Evolutionary conservation across 2,888 invertebrate genomes (phyloP), one percentile per base, ranked within the genome.

Genomic region (Parapristionchus giblindavisi): DNA sequence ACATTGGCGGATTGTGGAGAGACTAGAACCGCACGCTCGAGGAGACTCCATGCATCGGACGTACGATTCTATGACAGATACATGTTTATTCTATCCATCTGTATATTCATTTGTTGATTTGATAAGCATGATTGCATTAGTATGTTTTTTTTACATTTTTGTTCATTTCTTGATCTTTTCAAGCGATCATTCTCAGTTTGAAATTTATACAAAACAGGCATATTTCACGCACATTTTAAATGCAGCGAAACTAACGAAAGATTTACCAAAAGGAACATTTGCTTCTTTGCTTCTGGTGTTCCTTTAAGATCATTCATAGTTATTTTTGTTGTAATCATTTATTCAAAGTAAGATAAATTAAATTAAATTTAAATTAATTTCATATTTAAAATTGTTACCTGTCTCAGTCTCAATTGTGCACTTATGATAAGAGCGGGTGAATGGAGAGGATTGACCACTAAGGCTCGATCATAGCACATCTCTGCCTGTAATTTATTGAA

Each of bases 31-130:
- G 75, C 75, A 8, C 34, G 21, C 21, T 60, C 40, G 5, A 75
- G 60, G 14, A 75, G 75, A 1, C 11, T 34, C n/a, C 32, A 21
- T 3, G 75, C 75, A 11, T 68, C 68, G 32, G n/a, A 27, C 2
- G 60, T 32, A 29, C 60, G 52, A 21, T 68, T 75, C 75, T 75
- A 34, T 21, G 38, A 70, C 3, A 3, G 1, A 51, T 27, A 11
- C 52, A 51, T n/a, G 27, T n/a, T n/a, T n/a, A n/a, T n/a, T n/a
- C n/a, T n/a, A n/a, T n/a, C n/a, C n/a, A n/a, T n/a, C n/a, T n/a
- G n/a, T n/a, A n/a, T n/a, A n/a, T n/a, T n/a, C n/a, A n/a, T n/a
- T n/a, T n/a, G n/a, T n/a, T n/a, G n/a, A n/a, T n/a, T n/a, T n/a
- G n/a, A n/a, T n/a, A n/a, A n/a, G n/a, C n/a, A n/a, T n/a, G n/a